Evolutionary conservation across 2,888 invertebrate genomes (phyloP), one percentile per base, ranked within the genome.

Genomic region (Tenthredo mesomela): DNA sequence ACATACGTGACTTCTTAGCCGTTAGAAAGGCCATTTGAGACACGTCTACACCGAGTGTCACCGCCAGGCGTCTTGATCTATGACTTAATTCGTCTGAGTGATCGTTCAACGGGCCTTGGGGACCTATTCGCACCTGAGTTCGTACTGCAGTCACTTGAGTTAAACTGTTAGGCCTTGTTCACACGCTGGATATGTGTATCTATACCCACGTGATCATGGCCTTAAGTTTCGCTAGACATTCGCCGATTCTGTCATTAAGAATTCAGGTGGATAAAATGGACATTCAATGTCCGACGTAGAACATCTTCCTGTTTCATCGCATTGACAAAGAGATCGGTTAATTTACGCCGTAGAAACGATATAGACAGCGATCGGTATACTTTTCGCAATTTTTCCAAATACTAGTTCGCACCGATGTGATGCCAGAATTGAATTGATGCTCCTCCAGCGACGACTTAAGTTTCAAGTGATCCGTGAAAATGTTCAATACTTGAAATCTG

Each of bases 81-180:
- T 82, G 86, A 86, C 87, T 88, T 86, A 87, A 88, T 88, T 85
- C 84, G 58, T 71, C 65, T 40, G 86, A 86, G 73, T 82, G 84
- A 71, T 86, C 86, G 82, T 77, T 82, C 82, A 73, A 71, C 89
- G 87, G 85, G 86, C 88, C 88, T 85, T 87, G 87, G 86, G 86
- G 87, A 86, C 87, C 87, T 84, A 86, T 86, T 87, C 85, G 86
- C 87, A 87, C 87, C 87, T 87, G 88, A 86, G 86, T 86, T 85
- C 85, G 82, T 85, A 82, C 85, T 82, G 85, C 25, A n/a, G 4
- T 33, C 37, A 54, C 33, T 33, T 61, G 18, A 37, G 58, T 33
- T 78, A n/a, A 37, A 58, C 78, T 40, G 37, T 37, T 43, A 43
- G 43, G 43, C 71, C 71, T 25, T 43, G 71, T 73, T 73, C 71